A percentile compares a stretch with the other conserved stretches of the same genome.
phyloP scores from a whole-genome alignment of 1,140 invertebrate genomes.

The Zaprionus ghesquierei region DNA sequence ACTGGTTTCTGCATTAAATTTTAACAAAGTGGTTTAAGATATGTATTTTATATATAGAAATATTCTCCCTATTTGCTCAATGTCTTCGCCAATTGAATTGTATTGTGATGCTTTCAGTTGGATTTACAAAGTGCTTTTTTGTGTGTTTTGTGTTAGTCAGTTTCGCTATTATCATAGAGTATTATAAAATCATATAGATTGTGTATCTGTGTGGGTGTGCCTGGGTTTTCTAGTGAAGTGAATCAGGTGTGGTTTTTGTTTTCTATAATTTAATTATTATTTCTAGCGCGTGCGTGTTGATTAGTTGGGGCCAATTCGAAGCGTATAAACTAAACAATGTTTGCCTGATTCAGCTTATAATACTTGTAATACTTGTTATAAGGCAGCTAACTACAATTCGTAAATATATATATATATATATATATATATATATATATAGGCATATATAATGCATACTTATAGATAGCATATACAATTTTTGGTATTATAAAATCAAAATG shows the following conservation, averaged over 20 bases:
- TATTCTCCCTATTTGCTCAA: too few relatives aligned
- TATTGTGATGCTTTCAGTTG: not conserved
- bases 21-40: too few relatives aligned
- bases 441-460: constrained; percentile 1
- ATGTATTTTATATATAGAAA: too few relatives aligned
- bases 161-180: not conserved
- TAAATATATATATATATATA: too few relatives aligned
- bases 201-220: not conserved
- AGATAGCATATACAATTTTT: constrained; percentile 17
- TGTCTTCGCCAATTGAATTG: constrained; percentile 4
- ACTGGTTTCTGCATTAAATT: too few relatives aligned
- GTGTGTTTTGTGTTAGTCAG: not conserved
- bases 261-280: constrained; percentile 1
- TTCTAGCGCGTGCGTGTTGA: constrained; percentile 32
- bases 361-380: constrained; percentile 1
- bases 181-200: not conserved
- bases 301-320: constrained; percentile 34
- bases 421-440: too few relatives aligned
- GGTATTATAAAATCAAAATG: constrained; percentile 45
- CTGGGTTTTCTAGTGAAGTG: not conserved
- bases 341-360: constrained; percentile 5
- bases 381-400: not conserved
- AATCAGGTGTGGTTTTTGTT: constrained; percentile 3
- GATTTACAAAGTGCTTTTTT: not conserved
- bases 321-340: constrained; percentile 18